Percentiles rank a stretch among this genome's conserved stretches.
Evolutionary conservation across 2,113 vertebrate genomes (phyloP).

Genomic region (Rhinogobius similis): DNA sequence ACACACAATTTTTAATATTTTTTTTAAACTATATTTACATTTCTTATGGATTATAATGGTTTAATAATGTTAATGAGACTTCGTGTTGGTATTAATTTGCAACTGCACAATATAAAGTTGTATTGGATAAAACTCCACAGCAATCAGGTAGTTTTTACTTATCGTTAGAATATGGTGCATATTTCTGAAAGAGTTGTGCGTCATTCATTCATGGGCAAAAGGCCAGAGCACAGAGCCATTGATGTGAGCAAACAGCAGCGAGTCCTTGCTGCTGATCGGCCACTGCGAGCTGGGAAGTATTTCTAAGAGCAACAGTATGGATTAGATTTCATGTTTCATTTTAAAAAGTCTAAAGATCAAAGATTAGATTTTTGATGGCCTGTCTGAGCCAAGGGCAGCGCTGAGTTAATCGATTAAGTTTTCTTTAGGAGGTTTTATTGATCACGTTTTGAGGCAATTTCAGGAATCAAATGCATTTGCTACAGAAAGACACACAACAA

Average conservation of each 20-base stretch:
- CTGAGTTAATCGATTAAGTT: neutral
- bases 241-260: slow-evolving; percentile 21
- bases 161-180: neutral
- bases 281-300: slow-evolving; percentile 6
- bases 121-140: too few relatives aligned
- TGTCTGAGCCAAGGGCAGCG: neutral
- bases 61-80: too few relatives aligned
- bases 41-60: too few relatives aligned
- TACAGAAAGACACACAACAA: neutral
- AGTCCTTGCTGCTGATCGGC: slow-evolving; percentile 18
- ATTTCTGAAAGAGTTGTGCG: slow-evolving; percentile 5
- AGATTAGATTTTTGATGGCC: neutral
- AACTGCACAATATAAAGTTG: too few relatives aligned
- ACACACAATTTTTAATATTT: too few relatives aligned
- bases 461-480: slow-evolving; percentile 10
- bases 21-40: too few relatives aligned
- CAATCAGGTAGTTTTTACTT: neutral
- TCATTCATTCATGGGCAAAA: slow-evolving; percentile 5
- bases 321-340: slow-evolving; percentile 12
- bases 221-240: slow-evolving; percentile 7
- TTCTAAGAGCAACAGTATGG: slow-evolving; percentile 9
- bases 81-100: too few relatives aligned
- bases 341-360: neutral
- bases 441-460: slow-evolving; percentile 6
- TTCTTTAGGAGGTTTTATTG: neutral